These are phyloP conservation scores for Adelosebastes latens DNA, from an alignment of 2,797 vertebrate genomes.

Conservation along the genomic window DNA sequence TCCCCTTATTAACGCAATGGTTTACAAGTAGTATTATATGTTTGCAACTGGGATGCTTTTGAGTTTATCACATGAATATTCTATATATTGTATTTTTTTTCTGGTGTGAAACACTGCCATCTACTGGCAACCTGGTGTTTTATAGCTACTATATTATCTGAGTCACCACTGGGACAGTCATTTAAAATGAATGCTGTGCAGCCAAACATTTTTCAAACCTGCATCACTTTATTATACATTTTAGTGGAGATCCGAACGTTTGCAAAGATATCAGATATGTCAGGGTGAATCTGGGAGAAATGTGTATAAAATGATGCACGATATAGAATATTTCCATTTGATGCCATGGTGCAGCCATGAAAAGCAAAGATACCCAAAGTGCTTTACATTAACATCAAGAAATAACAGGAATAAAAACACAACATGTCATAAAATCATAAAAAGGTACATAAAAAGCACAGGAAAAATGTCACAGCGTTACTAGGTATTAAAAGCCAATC, in stretches of 20 bases:
- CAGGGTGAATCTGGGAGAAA: not conserved
- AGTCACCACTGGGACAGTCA: not conserved
- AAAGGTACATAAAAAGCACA: too few relatives aligned
- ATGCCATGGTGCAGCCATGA: not conserved
- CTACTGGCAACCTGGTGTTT: slow-evolving; percentile 18
- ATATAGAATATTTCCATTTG: not conserved
- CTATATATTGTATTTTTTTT: not conserved
- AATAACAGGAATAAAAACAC: too few relatives aligned
- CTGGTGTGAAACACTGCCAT: slow-evolving; percentile 37
- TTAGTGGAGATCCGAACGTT: not conserved
- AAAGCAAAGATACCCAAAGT: not conserved
- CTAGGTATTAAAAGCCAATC: too few relatives aligned
- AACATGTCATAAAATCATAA: too few relatives aligned
- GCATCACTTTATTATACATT: not conserved
- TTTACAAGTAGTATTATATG: too few relatives aligned
- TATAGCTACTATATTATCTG: not conserved
- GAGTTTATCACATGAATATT: not conserved
- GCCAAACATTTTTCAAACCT: not conserved
- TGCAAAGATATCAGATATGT: not conserved
- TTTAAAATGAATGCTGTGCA: not conserved
- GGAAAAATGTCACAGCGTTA: too few relatives aligned
- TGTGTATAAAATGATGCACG: not conserved
- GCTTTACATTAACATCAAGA: too few relatives aligned
- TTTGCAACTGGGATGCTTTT: not conserved
- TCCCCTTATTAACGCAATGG: too few relatives aligned